phyloP scores from a whole-genome alignment of 2,888 invertebrate species.

The Cosmorhoe ocellata region DNA sequence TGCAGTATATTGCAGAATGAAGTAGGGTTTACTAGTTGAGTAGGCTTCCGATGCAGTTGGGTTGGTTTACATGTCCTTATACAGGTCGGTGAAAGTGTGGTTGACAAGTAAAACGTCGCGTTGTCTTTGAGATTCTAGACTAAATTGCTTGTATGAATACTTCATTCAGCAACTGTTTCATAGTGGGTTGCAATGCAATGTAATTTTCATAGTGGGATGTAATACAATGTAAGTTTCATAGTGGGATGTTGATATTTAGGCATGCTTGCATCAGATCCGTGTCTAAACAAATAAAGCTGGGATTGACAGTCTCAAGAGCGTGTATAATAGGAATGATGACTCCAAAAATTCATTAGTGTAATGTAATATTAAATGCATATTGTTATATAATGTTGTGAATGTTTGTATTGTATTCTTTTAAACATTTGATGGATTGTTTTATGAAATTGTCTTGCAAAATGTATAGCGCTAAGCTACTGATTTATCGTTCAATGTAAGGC shows the following conservation, averaged over 20 bases:
- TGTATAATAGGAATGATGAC: constrained; percentile 67
- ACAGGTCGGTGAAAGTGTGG: too few relatives aligned
- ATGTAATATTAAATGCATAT: constrained; percentile 59
- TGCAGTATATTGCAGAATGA: too few relatives aligned
- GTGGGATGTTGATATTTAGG: background rate
- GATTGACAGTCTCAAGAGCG: constrained; percentile 64
- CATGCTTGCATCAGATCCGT: constrained; percentile 4
- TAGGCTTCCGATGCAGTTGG: too few relatives aligned
- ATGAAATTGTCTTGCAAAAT: constrained; percentile 40
- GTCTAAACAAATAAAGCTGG: constrained; percentile 47
- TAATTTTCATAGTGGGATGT: too few relatives aligned
- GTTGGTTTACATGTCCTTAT: too few relatives aligned
- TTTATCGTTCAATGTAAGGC: background rate
- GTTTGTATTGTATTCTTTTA: constrained; percentile 58
- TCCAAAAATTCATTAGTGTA: constrained; percentile 73
- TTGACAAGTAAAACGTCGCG: too few relatives aligned
- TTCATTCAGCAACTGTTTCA: too few relatives aligned
- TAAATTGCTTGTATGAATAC: too few relatives aligned
- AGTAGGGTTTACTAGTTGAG: background rate
- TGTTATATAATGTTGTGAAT: constrained; percentile 56
- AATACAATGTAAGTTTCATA: background rate
- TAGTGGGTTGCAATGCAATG: background rate
- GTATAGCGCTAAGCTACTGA: constrained; percentile 58
- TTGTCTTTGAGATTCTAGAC: too few relatives aligned
- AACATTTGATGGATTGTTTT: constrained; percentile 60